Evolutionary conservation across 2,888 invertebrate species (phyloP).

Genomic region (Brenthis hecate): DNA sequence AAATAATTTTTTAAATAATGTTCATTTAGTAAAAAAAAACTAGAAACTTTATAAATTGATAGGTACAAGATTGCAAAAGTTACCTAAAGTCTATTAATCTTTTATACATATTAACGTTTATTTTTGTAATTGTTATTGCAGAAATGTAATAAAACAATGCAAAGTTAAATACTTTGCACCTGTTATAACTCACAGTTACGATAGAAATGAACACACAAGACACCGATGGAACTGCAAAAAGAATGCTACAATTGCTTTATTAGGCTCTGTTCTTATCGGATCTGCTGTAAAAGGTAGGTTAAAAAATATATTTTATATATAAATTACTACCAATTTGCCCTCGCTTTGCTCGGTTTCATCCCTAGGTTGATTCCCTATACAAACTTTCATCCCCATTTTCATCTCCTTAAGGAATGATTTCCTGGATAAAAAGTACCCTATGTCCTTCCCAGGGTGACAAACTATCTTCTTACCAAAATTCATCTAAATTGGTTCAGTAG

Average conservation of each 20-base stretch:
- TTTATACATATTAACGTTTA: not conserved
- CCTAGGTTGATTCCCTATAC: too few species aligned
- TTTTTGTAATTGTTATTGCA: conserved; percentile 41
- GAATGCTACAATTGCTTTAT: conserved; percentile 46
- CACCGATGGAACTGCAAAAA: conserved; percentile 41
- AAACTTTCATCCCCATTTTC: too few species aligned
- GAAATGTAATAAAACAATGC: conserved; percentile 49
- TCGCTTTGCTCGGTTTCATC: too few species aligned
- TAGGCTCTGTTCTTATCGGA: conserved; percentile 60
- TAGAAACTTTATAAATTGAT: not conserved
- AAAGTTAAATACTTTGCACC: conserved; percentile 48
- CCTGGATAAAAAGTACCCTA: too few species aligned
- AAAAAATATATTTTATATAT: not conserved
- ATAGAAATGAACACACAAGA: conserved; percentile 41
- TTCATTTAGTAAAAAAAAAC: not conserved
- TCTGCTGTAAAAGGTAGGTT: conserved; percentile 54
- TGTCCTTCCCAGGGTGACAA: too few species aligned
- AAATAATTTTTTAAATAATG: not conserved
- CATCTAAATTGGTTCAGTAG: too few species aligned
- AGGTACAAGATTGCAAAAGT: not conserved
- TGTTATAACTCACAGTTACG: conserved; percentile 45
- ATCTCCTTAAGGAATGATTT: too few species aligned
- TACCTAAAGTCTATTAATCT: not conserved
- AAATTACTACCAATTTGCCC: too few species aligned
- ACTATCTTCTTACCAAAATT: too few species aligned